Conservation (phyloP, 1,140 invertebrate species). For the Diachasma alloeum region DNA sequence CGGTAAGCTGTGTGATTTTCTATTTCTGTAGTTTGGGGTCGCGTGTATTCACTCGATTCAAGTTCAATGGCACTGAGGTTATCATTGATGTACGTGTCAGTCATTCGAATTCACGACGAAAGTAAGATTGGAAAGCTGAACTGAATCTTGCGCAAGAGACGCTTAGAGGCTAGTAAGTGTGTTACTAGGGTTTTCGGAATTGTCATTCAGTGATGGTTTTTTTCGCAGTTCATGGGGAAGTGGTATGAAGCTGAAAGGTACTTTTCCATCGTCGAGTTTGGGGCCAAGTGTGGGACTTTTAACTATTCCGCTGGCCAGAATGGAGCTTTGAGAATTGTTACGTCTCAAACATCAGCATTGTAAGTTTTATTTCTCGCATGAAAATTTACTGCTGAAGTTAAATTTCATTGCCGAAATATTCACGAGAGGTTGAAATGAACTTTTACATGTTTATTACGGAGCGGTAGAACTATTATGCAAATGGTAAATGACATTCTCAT, state of each 20-base stretch:
- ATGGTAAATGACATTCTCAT: no score
- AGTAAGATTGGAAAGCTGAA: not conserved
- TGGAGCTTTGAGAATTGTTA: constrained; percentile 71
- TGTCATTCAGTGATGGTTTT: constrained; percentile 34
- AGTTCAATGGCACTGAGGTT: not conserved
- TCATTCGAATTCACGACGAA: not conserved
- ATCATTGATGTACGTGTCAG: no score
- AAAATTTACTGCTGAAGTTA: no score
- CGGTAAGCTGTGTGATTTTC: constrained; percentile 57
- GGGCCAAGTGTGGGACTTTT: constrained; percentile 78
- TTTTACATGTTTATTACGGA: no score
- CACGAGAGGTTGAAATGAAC: no score
- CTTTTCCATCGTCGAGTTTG: constrained; percentile 77
- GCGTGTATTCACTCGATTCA: not conserved
- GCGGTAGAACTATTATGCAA: no score
- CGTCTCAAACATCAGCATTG: constrained; percentile 70
- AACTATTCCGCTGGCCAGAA: constrained; percentile 70
- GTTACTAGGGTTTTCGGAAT: not conserved
- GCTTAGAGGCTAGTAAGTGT: not conserved
- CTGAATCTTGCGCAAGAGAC: no score
- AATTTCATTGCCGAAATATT: no score
- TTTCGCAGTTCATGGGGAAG: constrained; percentile 75
- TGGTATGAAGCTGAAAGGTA: constrained; percentile 85
- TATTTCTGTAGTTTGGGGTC: not conserved
- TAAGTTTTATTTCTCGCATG: constrained; percentile 59